A percentile compares a stretch with the other conserved stretches of the same genome.
phyloP scores from a whole-genome alignment of 2,113 vertebrate species.

The Chloroceryle aenea region DNA sequence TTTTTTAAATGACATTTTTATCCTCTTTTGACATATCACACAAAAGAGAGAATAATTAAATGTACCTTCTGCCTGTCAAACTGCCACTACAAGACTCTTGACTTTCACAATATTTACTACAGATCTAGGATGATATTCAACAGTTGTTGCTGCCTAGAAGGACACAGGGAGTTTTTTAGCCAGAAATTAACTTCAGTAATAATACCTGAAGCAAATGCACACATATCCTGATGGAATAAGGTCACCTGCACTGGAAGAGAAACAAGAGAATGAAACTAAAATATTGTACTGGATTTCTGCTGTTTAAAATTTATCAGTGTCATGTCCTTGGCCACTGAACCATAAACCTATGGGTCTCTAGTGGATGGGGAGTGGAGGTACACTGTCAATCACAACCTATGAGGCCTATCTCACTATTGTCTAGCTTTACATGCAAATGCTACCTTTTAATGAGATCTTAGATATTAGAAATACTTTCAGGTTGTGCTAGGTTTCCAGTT shows the following conservation, averaged over 20 bases:
- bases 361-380: background rate
- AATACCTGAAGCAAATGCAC: background rate
- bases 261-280: background rate
- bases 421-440: conserved; percentile 53
- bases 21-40: background rate
- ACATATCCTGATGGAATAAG: background rate
- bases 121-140: background rate
- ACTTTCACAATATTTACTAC: background rate
- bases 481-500: conserved; percentile 62
- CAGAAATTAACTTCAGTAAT: conserved; percentile 7
- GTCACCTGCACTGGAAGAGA: background rate
- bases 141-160: background rate
- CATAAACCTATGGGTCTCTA: background rate
- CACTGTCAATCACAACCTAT: conserved; percentile 24
- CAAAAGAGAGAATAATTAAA: background rate
- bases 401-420: conserved; percentile 21
- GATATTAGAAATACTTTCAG: conserved; percentile 78
- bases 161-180: background rate
- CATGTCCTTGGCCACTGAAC: conserved; percentile 6
- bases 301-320: conserved; percentile 5
- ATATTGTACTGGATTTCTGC: background rate
- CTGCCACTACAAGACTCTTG: background rate
- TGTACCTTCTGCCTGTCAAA: background rate
- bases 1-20: background rate
- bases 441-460: conserved; percentile 91